Base-by-base conservation (phyloP, 2,113 vertebrate genomes). In the Catharus fuscescens region DNA sequence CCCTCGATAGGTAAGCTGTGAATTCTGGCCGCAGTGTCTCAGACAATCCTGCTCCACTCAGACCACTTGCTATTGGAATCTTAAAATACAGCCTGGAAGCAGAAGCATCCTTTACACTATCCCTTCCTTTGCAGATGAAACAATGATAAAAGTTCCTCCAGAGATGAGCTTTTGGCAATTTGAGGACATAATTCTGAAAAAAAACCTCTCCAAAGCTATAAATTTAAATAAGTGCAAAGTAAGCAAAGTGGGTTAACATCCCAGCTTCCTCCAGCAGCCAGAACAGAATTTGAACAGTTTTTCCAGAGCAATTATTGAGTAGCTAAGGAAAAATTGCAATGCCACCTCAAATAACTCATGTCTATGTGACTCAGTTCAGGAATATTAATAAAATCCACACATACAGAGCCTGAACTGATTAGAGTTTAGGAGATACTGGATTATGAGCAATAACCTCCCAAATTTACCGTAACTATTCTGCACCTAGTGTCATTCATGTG, bases 141-240 rank as follows among this genome's bases (percentile, higher is more conserved):
- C 36, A 92, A 94, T 83, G 84, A 91, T 71, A 74, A 87, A 96
- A 88, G 90, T 83, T 94, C 72, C 66, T 92, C 83, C 57, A 19
- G 87, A 93, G 64, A 57, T 65, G 57, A 8, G 21, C 53, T 47
- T 52, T 40, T 21, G 86, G 91, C 65, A 91, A 93, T 70, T 66
- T 53, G 47, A 94, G 62, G 65, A 83, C 34, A 45, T 84, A 61
- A 42, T 64, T 84, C 50, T n/a, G 89, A 69, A 81, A 85, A 91
- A 95, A 85, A 88, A 90, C 17, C n/a, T 80, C 67, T 21, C 32
- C 38, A 65, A 54, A 90, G 83, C 72, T 94, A 97, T 83, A 93
- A 89, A 97, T 92, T 93, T 86, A 94, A 90, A 66, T 66, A 94
- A 94, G 38, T 40, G 93, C 93, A 70, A 80, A 88, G 88, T 64